Evolutionary conservation across 2,113 vertebrate species (phyloP).

Genomic region (Platichthys flesus): DNA sequence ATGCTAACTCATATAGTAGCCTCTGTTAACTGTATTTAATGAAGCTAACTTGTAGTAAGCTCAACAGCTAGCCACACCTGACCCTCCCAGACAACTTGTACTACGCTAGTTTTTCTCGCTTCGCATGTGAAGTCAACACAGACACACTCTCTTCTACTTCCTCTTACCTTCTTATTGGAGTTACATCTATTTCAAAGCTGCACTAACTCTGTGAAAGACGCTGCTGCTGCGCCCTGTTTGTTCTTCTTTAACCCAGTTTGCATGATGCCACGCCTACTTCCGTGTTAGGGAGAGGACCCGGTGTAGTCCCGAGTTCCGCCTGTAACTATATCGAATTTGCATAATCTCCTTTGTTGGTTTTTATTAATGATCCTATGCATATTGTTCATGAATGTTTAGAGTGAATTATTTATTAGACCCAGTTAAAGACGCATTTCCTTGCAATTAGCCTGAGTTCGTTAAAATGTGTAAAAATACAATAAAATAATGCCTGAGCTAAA

Average conservation of each 20-base stretch:
- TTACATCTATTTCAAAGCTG: conserved; percentile 18
- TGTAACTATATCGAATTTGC: too few relatives aligned
- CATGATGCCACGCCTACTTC: neutral
- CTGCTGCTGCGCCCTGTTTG: neutral
- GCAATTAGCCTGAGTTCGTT: too few relatives aligned
- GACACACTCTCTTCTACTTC: neutral
- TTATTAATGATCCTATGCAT: too few relatives aligned
- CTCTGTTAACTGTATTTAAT: neutral
- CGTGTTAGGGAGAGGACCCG: neutral
- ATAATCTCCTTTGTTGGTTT: too few relatives aligned
- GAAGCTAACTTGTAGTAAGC: conserved; percentile 22
- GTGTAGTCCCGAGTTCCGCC: too few relatives aligned
- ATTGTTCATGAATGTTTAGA: too few relatives aligned
- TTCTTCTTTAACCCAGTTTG: neutral
- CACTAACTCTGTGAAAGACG: conserved; percentile 15
- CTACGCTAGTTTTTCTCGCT: neutral
- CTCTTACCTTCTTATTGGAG: neutral
- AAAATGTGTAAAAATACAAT: too few relatives aligned
- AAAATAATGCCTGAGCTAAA: too few relatives aligned
- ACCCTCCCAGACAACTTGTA: conserved; percentile 4
- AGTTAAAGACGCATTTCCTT: too few relatives aligned
- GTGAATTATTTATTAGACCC: too few relatives aligned
- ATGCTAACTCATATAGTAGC: too few relatives aligned
- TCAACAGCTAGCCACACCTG: conserved; percentile 40
- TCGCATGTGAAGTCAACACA: neutral